Conservation (phyloP, 2,797 vertebrate species). For the Salmo trutta region DNA sequence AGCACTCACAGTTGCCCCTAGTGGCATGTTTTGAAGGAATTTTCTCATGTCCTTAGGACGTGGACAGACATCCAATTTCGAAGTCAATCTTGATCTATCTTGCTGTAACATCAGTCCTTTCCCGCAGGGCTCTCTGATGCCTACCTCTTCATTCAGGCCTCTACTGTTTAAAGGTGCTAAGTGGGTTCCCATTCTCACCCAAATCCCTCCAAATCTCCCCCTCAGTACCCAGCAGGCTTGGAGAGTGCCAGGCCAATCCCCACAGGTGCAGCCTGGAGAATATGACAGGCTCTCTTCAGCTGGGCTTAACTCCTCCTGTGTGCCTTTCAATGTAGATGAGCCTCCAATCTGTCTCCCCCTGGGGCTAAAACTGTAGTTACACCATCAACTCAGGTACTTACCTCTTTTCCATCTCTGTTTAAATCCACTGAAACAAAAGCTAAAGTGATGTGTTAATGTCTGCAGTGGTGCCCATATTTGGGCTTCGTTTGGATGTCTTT, state of each 20-base stretch:
- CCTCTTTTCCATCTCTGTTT: constrained; percentile 18
- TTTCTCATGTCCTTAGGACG: no score
- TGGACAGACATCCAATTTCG: no score
- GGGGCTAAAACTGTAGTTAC: constrained; percentile 55
- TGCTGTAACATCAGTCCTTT: constrained; percentile 14
- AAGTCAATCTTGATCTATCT: no score
- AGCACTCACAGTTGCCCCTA: no score
- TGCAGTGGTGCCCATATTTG: constrained; percentile 39
- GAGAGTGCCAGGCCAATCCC: constrained; percentile 56
- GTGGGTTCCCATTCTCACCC: constrained; percentile 60
- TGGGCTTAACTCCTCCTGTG: constrained; percentile 73
- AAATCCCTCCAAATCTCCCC: constrained; percentile 67
- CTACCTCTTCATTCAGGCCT: constrained; percentile 42
- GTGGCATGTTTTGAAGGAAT: no score
- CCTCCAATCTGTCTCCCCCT: constrained; percentile 43
- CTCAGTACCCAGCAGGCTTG: constrained; percentile 31
- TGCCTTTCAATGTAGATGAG: constrained; percentile 47
- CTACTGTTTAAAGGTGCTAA: constrained; percentile 61
- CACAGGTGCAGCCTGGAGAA: constrained; percentile 62
- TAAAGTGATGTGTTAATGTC: constrained; percentile 46
- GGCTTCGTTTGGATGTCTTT: constrained; percentile 34
- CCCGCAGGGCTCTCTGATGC: constrained; percentile 33
- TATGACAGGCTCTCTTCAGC: constrained; percentile 70
- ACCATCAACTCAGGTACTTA: constrained; percentile 56
- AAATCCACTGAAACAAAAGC: constrained; percentile 39